Conservation (phyloP, 2,888 invertebrate species). For the Gibbula magus region DNA sequence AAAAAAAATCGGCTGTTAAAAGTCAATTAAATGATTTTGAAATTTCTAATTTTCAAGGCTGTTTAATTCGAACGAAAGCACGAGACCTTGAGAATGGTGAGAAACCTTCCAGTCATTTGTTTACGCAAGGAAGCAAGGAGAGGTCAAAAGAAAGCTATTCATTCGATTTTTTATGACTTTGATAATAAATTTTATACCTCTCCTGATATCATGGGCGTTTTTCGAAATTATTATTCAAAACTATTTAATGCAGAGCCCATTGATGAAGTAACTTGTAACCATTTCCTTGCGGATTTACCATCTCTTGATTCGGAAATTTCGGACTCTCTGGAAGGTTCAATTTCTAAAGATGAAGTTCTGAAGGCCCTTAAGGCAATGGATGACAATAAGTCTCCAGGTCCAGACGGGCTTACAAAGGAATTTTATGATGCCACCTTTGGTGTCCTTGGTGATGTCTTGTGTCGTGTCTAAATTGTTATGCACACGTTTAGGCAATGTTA, state of each 20-base stretch:
- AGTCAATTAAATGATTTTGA: not conserved
- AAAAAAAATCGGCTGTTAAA: not conserved
- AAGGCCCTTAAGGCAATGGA: constrained; percentile 33
- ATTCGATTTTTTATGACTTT: not conserved
- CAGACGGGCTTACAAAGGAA: constrained; percentile 45
- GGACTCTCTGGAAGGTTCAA: not conserved
- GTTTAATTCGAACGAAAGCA: constrained; percentile 14
- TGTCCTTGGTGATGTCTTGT: constrained; percentile 28
- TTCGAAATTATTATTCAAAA: not conserved
- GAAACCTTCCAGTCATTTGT: constrained; percentile 20
- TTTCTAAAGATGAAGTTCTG: not conserved
- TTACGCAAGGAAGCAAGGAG: not conserved
- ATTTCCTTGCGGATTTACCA: constrained; percentile 21
- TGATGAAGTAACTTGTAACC: not conserved
- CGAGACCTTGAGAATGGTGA: not conserved
- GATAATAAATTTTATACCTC: not conserved
- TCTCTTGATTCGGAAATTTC: not conserved
- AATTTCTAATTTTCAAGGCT: not conserved
- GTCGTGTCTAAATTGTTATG: constrained; percentile 40
- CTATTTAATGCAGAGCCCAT: constrained; percentile 7
- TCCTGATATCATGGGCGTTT: constrained; percentile 18
- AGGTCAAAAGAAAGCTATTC: constrained; percentile 16
- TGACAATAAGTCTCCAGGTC: constrained; percentile 40
- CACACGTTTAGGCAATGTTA: constrained; percentile 32
- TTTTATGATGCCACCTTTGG: constrained; percentile 37